A percentile compares a stretch with the other conserved stretches of the same genome.
These are phyloP conservation scores for Zaprionus lachaisei DNA, from an alignment of 1,140 invertebrate species.

Conservation along the genomic window DNA sequence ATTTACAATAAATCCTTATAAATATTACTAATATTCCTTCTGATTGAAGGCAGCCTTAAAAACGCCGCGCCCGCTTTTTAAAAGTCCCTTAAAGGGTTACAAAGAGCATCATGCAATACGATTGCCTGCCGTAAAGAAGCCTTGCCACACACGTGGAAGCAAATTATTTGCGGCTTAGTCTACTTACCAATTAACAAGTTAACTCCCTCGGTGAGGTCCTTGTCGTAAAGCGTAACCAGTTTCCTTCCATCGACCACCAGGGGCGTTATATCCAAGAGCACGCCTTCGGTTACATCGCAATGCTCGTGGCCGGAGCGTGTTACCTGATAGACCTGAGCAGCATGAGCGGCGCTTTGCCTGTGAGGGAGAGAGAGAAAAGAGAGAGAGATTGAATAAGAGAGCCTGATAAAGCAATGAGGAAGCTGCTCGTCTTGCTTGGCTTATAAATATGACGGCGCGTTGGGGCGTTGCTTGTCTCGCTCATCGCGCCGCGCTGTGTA, in stretches of 20 bases:
- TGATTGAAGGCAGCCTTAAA: neutral
- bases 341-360: conserved; percentile 71
- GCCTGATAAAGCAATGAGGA: conserved; percentile 19
- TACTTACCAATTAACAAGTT: conserved; percentile 88
- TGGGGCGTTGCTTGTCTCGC: conserved; percentile 32
- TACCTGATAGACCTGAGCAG: conserved; percentile 88
- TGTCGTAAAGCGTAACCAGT: conserved; percentile 88
- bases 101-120: neutral
- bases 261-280: conserved; percentile 88
- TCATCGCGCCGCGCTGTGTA: conserved; percentile 31
- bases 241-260: conserved; percentile 87
- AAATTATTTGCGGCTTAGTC: conserved; percentile 19
- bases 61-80: neutral
- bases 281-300: conserved; percentile 88
- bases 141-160: conserved; percentile 10
- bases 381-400: conserved; percentile 9
- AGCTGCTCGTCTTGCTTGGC: conserved; percentile 45
- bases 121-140: neutral
- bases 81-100: neutral
- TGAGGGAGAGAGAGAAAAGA: neutral
- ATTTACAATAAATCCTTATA: neutral
- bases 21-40: too few relatives aligned
- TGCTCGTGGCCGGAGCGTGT: conserved; percentile 88
- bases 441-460: conserved; percentile 69
- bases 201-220: conserved; percentile 88